Evolutionary conservation across 2,113 vertebrate genomes (phyloP).

Genomic region (Hippotragus niger): DNA sequence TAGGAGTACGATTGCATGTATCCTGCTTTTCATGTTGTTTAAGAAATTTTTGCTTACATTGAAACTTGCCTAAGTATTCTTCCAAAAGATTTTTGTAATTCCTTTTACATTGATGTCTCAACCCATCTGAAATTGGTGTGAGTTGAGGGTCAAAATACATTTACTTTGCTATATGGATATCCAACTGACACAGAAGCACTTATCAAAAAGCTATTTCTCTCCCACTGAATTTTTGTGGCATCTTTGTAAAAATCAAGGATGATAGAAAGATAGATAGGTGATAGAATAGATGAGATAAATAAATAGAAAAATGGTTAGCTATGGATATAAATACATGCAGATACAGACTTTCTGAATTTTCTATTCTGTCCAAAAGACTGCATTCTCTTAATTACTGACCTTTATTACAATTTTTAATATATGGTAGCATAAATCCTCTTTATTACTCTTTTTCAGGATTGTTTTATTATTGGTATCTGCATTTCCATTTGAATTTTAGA

Average conservation of each 20-base stretch:
- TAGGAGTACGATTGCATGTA: background rate
- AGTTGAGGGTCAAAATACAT: background rate
- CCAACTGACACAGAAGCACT: background rate
- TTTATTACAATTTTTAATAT: background rate
- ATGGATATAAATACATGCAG: background rate
- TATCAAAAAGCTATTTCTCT: background rate
- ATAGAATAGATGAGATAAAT: background rate
- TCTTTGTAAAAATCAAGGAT: background rate
- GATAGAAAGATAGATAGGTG: background rate
- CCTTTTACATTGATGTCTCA: background rate
- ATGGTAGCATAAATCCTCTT: background rate
- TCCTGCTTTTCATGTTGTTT: background rate
- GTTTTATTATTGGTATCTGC: background rate
- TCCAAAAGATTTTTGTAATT: background rate
- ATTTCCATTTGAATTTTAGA: background rate
- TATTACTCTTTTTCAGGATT: background rate
- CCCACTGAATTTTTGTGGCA: background rate
- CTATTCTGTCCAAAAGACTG: background rate
- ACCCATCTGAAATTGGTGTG: background rate
- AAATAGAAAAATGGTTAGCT: background rate
- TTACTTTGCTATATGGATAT: background rate
- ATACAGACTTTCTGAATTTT: background rate
- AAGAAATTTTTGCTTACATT: background rate
- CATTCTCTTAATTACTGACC: background rate
- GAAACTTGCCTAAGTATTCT: background rate